These are phyloP conservation scores for Erebia palarica DNA, from an alignment of 2,888 invertebrate species.

Conservation along the genomic window DNA sequence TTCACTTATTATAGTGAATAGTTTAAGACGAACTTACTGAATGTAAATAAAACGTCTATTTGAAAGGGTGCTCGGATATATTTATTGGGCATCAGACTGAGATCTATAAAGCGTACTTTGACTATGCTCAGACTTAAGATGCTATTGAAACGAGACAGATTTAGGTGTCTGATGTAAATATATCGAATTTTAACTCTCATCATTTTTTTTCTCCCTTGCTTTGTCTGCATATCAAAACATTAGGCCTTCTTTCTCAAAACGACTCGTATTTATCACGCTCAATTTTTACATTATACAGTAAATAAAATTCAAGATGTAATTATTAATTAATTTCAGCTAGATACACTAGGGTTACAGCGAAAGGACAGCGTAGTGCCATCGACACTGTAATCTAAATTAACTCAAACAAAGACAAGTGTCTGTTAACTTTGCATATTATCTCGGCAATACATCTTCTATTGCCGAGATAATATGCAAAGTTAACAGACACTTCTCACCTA, in stretches of 20 bases:
- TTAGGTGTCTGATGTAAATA: no score
- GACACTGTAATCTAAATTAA: slow-evolving; percentile 1
- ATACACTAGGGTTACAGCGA: background rate
- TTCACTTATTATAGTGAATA: slow-evolving; percentile 10
- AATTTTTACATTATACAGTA: no score
- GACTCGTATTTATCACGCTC: no score
- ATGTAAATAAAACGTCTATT: background rate
- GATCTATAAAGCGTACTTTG: no score
- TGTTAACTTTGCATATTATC: no score
- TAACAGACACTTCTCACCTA: slow-evolving; percentile 64
- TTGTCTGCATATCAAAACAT: no score
- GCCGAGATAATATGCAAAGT: slow-evolving; percentile 65
- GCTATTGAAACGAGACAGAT: no score
- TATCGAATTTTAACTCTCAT: no score
- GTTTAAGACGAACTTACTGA: background rate
- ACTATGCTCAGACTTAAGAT: no score
- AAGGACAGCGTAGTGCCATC: background rate
- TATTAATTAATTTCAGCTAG: background rate
- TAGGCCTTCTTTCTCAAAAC: no score
- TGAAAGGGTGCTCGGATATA: background rate
- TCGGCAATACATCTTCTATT: no score
- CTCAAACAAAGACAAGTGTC: slow-evolving; percentile 7
- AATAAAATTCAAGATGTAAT: background rate
- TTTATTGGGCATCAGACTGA: background rate
- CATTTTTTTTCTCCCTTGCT: no score